phyloP scores from a whole-genome alignment of 1,140 invertebrate species.

The Maconellicoccus hirsutus region DNA sequence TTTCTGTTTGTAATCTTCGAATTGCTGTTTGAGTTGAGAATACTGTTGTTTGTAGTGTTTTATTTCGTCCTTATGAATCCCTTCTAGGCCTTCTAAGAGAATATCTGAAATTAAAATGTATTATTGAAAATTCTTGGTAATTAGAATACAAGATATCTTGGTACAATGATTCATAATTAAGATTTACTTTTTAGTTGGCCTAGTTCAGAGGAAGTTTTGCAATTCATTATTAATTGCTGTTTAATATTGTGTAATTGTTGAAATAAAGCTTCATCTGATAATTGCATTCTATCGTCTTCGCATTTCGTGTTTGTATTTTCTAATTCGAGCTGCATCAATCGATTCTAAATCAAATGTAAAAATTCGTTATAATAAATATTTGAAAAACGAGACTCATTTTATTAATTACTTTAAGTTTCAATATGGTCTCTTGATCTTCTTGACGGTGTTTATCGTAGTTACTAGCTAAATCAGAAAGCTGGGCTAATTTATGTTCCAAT shows the following conservation, averaged over 20 bases:
- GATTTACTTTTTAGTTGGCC: conserved; percentile 36
- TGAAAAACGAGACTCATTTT: conserved; percentile 17
- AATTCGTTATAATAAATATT: neutral
- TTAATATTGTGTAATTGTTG: conserved; percentile 36
- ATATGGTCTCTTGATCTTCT: conserved; percentile 61
- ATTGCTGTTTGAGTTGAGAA: conserved; percentile 37
- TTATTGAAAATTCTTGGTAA: neutral
- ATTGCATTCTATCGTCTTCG: neutral
- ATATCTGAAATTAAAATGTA: conserved; percentile 25
- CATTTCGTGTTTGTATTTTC: conserved; percentile 30
- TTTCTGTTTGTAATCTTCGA: conserved; percentile 37
- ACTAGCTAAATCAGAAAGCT: conserved; percentile 65
- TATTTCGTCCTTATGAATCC: conserved; percentile 28
- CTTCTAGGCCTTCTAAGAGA: conserved; percentile 25
- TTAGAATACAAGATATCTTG: neutral
- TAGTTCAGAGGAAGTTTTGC: conserved; percentile 35
- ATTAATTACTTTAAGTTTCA: conserved; percentile 44
- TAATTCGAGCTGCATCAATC: conserved; percentile 35
- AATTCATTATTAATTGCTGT: conserved; percentile 33
- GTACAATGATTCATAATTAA: neutral
- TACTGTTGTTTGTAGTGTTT: conserved; percentile 40
- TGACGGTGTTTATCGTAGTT: conserved; percentile 60
- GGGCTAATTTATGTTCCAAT: conserved; percentile 63
- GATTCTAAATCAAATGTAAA: conserved; percentile 30
- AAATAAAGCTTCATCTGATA: conserved; percentile 31